Evolutionary conservation across 1,140 invertebrate genomes (phyloP).

Genomic region (Drosophila parabipectinata): DNA sequence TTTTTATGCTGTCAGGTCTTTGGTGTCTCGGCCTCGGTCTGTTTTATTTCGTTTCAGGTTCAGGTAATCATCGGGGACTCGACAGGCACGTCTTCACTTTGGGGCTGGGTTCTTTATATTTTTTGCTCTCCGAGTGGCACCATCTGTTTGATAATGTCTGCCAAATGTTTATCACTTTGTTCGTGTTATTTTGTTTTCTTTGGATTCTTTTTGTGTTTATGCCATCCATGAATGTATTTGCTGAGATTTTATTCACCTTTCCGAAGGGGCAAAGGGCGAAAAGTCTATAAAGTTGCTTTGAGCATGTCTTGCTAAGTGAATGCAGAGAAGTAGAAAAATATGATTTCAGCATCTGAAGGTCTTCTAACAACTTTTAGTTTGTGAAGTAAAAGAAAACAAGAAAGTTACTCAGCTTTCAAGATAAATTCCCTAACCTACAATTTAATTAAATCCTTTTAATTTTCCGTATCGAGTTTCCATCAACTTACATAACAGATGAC

Average conservation of each 20-base stretch:
- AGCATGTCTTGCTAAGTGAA: background rate
- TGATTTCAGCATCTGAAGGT: background rate
- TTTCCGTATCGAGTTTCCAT: background rate
- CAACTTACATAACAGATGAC: background rate
- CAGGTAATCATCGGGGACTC: slow-evolving; percentile 43
- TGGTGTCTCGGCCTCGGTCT: slow-evolving; percentile 26
- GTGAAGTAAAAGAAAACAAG: background rate
- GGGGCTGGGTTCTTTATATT: slow-evolving; percentile 24
- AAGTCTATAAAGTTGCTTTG: slow-evolving; percentile 12
- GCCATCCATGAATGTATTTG: slow-evolving; percentile 40
- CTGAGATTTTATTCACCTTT: slow-evolving; percentile 30
- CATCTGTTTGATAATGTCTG: slow-evolving; percentile 55
- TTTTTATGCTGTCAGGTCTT: slow-evolving; percentile 25
- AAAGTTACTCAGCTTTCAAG: no score
- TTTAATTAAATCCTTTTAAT: background rate
- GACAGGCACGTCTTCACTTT: slow-evolving; percentile 45
- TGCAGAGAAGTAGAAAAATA: background rate
- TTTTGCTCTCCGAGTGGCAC: slow-evolving; percentile 19
- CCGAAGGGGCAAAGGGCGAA: background rate
- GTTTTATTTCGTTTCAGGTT: slow-evolving; percentile 37
- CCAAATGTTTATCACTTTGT: slow-evolving; percentile 51
- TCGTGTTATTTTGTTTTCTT: slow-evolving; percentile 32
- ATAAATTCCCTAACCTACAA: background rate
- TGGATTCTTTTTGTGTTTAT: slow-evolving; percentile 15
- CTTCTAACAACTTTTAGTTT: background rate